phyloP scores from a whole-genome alignment of 1,140 invertebrate species.

The Triops cancriformis region DNA sequence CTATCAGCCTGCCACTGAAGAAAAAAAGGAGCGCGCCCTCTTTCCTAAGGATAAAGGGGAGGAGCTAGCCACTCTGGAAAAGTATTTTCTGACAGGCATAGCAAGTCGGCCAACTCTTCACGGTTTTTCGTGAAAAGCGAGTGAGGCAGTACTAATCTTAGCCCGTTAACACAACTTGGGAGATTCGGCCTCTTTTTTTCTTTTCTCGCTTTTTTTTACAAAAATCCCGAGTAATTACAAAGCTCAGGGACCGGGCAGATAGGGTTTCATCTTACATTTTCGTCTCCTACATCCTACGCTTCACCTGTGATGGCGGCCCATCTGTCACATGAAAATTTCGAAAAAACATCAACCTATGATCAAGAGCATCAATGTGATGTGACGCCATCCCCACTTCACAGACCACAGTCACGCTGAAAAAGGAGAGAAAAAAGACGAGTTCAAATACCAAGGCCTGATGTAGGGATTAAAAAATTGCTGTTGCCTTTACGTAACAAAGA shows the following conservation, averaged over 20 bases:
- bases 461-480: neutral
- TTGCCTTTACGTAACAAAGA: neutral
- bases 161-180: neutral
- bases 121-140: neutral
- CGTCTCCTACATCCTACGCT: neutral
- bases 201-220: neutral
- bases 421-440: neutral
- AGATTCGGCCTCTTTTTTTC: neutral
- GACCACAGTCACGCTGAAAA: neutral
- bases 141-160: neutral
- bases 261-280: constrained; percentile 4
- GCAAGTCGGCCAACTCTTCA: neutral
- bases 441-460: neutral
- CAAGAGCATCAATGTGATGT: neutral
- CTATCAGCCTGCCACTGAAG: neutral
- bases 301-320: constrained; percentile 8
- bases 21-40: no score
- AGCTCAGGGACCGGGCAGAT: neutral
- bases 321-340: neutral
- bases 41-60: neutral
- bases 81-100: neutral
- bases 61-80: neutral
- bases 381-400: neutral
- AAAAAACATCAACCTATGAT: neutral
- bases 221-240: neutral